Evolutionary conservation across 1,140 invertebrate species (phyloP).

Genomic region (Stegodyphus mimosarum): DNA sequence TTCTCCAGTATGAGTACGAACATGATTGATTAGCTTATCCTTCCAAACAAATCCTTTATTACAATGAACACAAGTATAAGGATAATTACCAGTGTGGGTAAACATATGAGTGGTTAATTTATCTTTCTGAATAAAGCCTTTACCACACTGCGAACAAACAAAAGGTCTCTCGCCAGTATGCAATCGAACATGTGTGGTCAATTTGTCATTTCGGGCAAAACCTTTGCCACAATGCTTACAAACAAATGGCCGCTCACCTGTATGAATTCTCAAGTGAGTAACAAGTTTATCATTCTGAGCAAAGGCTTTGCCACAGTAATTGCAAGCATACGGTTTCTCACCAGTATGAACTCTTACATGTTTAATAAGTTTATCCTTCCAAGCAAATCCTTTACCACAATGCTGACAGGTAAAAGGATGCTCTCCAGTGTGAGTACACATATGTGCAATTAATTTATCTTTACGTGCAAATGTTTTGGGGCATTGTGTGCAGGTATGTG

Average conservation of each 20-base stretch:
- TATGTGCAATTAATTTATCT: slow-evolving; percentile 77
- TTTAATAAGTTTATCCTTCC: slow-evolving; percentile 67
- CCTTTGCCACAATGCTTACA: slow-evolving; percentile 65
- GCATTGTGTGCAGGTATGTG: slow-evolving; percentile 88
- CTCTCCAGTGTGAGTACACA: slow-evolving; percentile 95
- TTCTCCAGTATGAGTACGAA: slow-evolving; percentile 68
- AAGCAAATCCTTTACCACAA: slow-evolving; percentile 67
- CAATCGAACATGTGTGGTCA: slow-evolving; percentile 76
- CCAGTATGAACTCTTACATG: slow-evolving; percentile 66
- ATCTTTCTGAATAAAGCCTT: slow-evolving; percentile 78
- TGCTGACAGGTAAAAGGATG: slow-evolving; percentile 82
- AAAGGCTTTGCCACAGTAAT: slow-evolving; percentile 62
- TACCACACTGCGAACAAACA: slow-evolving; percentile 82
- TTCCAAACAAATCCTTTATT: slow-evolving; percentile 73
- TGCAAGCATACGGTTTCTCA: slow-evolving; percentile 64
- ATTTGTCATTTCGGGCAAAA: slow-evolving; percentile 62
- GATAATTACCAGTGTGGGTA: slow-evolving; percentile 59
- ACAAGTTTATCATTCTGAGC: slow-evolving; percentile 65
- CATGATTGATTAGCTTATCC: slow-evolving; percentile 65
- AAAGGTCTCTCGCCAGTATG: slow-evolving; percentile 82
- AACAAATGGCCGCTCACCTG: slow-evolving; percentile 66
- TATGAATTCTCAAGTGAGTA: slow-evolving; percentile 67
- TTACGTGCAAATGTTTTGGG: slow-evolving; percentile 80
- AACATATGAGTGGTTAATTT: slow-evolving; percentile 62
- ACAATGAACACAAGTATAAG: slow-evolving; percentile 66